A percentile compares a stretch with the other conserved stretches of the same genome.
Conservation (phyloP, 2,797 vertebrate species). For the Cirrhinus molitorella region DNA sequence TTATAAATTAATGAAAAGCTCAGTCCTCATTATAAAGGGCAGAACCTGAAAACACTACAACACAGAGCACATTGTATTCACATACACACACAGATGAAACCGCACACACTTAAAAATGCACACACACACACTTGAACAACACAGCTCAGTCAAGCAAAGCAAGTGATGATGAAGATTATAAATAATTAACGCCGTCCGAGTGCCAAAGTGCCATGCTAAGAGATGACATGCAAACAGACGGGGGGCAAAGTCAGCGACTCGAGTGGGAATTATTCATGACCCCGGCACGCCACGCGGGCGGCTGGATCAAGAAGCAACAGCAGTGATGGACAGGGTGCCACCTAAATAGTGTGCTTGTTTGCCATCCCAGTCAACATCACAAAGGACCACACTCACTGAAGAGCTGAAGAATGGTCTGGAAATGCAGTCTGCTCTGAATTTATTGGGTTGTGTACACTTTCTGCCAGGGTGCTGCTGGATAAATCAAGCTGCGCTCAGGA, state of each 20-base stretch:
- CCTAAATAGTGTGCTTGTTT: constrained; percentile 20
- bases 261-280: constrained; percentile 80
- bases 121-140: constrained; percentile 50
- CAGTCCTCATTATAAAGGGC: constrained; percentile 71
- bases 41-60: constrained; percentile 33
- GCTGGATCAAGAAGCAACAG: background rate
- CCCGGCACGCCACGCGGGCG: constrained; percentile 37
- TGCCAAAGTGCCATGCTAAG: constrained; percentile 67
- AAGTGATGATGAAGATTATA: constrained; percentile 61
- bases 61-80: constrained; percentile 42
- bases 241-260: constrained; percentile 68
- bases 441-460: constrained; percentile 25
- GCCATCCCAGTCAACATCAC: constrained; percentile 4
- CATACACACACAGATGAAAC: constrained; percentile 37
- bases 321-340: constrained; percentile 37
- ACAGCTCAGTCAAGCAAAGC: constrained; percentile 63
- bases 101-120: constrained; percentile 37
- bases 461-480: constrained; percentile 25
- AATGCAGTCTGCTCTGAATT: constrained; percentile 10
- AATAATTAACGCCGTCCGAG: constrained; percentile 76
- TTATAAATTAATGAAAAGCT: constrained; percentile 89
- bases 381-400: constrained; percentile 20
- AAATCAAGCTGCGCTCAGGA: constrained; percentile 24
- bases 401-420: background rate
- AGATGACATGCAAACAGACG: constrained; percentile 71